Base-by-base conservation (phyloP, 2,888 invertebrate species). In the Drosophila pullipes region DNA sequence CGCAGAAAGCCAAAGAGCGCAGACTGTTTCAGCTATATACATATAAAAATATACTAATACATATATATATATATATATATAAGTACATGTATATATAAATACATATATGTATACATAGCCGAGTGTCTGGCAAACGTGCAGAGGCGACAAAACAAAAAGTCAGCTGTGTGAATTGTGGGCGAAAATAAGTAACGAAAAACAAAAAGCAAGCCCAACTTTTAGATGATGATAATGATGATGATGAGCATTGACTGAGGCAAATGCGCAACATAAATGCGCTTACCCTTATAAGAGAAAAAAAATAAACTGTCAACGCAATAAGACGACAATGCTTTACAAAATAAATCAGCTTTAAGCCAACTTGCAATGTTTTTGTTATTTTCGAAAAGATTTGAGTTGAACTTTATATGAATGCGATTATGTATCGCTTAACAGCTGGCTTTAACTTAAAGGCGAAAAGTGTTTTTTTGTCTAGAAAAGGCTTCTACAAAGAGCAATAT, bases 181-280 rank as follows among this genome's bases (percentile, higher is more conserved):
- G 62, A 81, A 62, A 69, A 69, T 55, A 63, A 47, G 50, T 65
- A 61, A 54, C 50, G 68, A 75, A 69, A 61, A 69, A 65, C 52
- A 61, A 60, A 33, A 53, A 44, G 61, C 35, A 31, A 47, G 31
- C 64, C 41, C 66, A 79, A 64, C 39, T 62, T 61, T 64, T 54
- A 52, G 39, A 54, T 58, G 47, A 47, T 47, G 16, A 47, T 47
- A 25, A 47, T 47, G 70, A 63, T 60, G 69, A 63, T 67, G 57
- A 81, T 73, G 65, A 72, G 63, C 54, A 68, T 71, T 76, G 75
- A 78, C 85, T 82, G 71, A 76, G 68, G 59, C 82, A 78, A 82
- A 68, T 47, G 54, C 67, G 57, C 53, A 62, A 54, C 47, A 49
- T 69, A 58, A 67, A 76, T 73, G 69, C 62, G 78, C 62, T 78